These are phyloP conservation scores for Hipparchia semele DNA, from an alignment of 2,888 invertebrate genomes.

Conservation along the genomic window DNA sequence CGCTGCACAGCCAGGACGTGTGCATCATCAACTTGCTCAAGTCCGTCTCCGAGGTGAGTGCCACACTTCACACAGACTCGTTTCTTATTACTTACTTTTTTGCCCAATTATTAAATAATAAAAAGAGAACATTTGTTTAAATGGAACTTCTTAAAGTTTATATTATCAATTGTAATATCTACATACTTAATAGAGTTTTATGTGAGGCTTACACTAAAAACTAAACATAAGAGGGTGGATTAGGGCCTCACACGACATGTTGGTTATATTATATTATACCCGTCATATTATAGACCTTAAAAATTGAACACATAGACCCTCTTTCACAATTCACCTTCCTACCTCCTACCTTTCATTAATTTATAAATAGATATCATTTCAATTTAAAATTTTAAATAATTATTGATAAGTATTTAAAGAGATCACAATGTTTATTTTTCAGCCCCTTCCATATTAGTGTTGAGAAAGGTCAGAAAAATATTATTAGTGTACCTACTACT, in stretches of 20 bases:
- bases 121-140: neutral
- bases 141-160: neutral
- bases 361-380: neutral
- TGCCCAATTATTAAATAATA: neutral
- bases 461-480: conserved; percentile 71
- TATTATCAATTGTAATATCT: no score
- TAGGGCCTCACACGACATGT: neutral
- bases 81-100: neutral
- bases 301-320: no score
- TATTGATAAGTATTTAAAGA: conserved; percentile 32
- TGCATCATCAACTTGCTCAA: conserved; percentile 89
- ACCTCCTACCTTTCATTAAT: neutral
- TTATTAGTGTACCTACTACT: conserved; percentile 58
- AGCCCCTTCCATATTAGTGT: conserved; percentile 68
- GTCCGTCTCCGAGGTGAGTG: conserved; percentile 87
- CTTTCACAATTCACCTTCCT: neutral
- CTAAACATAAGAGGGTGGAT: neutral
- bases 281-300: no score
- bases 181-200: no score
- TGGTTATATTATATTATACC: neutral
- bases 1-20: conserved; percentile 82
- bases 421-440: conserved; percentile 67
- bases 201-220: neutral
- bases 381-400: neutral
- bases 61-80: neutral